Percentiles rank a stretch among this genome's conserved stretches.
phyloP scores from a whole-genome alignment of 2,113 vertebrate species.

The Blennius ocellaris region DNA sequence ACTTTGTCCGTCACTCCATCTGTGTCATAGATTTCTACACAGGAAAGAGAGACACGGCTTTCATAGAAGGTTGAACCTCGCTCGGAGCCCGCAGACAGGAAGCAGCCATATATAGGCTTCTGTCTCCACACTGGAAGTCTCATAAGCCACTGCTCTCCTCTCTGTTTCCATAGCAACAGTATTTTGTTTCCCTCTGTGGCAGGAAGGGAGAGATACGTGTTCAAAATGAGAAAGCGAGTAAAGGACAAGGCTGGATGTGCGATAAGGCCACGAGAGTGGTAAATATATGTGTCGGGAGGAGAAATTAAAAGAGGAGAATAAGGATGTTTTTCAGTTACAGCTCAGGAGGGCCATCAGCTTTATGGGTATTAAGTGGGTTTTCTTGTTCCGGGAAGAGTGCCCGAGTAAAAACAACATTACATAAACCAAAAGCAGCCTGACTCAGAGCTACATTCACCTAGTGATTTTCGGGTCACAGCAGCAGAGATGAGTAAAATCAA shows the following conservation, averaged over 20 bases:
- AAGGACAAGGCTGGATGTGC: slow-evolving; percentile 38
- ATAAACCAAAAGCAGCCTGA: slow-evolving; percentile 61
- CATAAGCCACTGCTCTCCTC: slow-evolving; percentile 67
- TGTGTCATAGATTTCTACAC: slow-evolving; percentile 46
- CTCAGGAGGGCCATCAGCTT: slow-evolving; percentile 29
- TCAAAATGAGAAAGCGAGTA: slow-evolving; percentile 38
- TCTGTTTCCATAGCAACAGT: slow-evolving; percentile 86
- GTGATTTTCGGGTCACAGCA: slow-evolving; percentile 53
- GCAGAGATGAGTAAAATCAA: slow-evolving; percentile 53
- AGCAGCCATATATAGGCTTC: slow-evolving; percentile 80
- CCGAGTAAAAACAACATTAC: slow-evolving; percentile 57
- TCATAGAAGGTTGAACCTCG: slow-evolving; percentile 60
- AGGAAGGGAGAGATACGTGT: slow-evolving; percentile 63
- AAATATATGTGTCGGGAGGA: slow-evolving; percentile 23
- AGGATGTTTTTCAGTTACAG: slow-evolving; percentile 30
- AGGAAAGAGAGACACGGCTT: slow-evolving; percentile 54
- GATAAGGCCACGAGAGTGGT: slow-evolving; percentile 52
- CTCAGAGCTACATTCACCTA: slow-evolving; percentile 64
- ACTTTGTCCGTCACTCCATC: slow-evolving; percentile 52
- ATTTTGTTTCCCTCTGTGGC: slow-evolving; percentile 79
- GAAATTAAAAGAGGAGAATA: slow-evolving; percentile 34
- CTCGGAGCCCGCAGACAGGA: slow-evolving; percentile 74
- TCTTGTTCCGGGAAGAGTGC: slow-evolving; percentile 47
- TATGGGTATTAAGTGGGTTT: slow-evolving; percentile 49
- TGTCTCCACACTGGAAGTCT: slow-evolving; percentile 74